A percentile compares a stretch with the other conserved stretches of the same genome.
phyloP scores from a whole-genome alignment of 2,797 vertebrate genomes.

The Melanotaenia nigrans region DNA sequence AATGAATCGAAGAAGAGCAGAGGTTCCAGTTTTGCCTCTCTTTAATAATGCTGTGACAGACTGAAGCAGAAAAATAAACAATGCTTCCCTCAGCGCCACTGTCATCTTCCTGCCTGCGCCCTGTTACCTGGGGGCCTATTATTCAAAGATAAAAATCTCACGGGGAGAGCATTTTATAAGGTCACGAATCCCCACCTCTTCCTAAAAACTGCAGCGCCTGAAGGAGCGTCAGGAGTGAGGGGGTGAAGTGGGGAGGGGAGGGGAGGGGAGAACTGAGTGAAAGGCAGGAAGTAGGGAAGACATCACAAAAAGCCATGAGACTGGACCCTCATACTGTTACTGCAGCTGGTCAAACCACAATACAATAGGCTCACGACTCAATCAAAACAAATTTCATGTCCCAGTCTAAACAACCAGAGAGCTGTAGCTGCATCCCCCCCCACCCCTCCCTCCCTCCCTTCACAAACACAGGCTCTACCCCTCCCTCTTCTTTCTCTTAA shows the following conservation, averaged over 20 bases:
- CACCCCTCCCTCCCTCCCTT: conserved; percentile 33
- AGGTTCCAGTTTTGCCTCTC: conserved; percentile 62
- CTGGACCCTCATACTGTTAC: conserved; percentile 75
- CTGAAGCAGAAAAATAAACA: conserved; percentile 53
- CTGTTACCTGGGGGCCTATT: conserved; percentile 51
- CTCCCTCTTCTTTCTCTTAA: background rate
- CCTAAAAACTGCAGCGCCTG: conserved; percentile 33
- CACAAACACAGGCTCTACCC: conserved; percentile 43
- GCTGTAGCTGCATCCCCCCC: conserved; percentile 32
- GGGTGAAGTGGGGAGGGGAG: background rate
- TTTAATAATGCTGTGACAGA: conserved; percentile 73
- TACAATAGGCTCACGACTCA: conserved; percentile 75
- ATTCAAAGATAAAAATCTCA: conserved; percentile 59
- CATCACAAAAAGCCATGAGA: conserved; percentile 69
- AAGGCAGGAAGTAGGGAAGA: conserved; percentile 69
- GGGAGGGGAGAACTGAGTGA: conserved; percentile 14
- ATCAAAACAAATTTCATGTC: conserved; percentile 62
- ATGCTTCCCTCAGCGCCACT: conserved; percentile 21
- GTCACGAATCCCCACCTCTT: conserved; percentile 39
- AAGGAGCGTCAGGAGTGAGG: conserved; percentile 34
- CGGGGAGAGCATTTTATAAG: conserved; percentile 42
- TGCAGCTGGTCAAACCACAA: conserved; percentile 72
- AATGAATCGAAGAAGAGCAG: conserved; percentile 38
- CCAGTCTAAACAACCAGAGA: conserved; percentile 74
- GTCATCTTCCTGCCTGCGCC: conserved; percentile 42